Evolutionary conservation across 2,113 vertebrate genomes (phyloP), one percentile per base, ranked within the genome.

Genomic region (Takifugu bimaculatus): DNA sequence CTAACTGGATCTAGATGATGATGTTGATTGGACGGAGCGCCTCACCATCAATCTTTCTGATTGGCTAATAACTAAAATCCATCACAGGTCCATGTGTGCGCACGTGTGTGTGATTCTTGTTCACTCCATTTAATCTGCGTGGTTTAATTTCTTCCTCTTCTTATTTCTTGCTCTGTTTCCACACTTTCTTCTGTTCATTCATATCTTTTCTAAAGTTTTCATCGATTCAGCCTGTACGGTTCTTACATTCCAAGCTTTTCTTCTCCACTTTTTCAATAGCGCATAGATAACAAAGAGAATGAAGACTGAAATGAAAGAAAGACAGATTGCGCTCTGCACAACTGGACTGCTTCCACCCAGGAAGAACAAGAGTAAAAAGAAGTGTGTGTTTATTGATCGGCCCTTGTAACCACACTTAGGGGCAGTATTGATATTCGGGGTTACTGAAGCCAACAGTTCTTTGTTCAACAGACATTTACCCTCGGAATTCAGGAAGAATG

Each of bases 1-100:
- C 94, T 97, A 97, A 97, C 94, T 96, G 94, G 93, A 98, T 99
- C 95, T 95, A 94, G 94, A 97, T 98, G 94, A 97, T 97, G 94
- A 97, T 94, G 93, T 94, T 96, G 95, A 99, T 98, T 96, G 94
- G 93, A 91, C 90, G 90, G 85, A 94, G 92, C 93, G 92, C 91
- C 71, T 87, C 81, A 63, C 91, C 95, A 99, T 99, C 96, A 94
- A 96, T 99, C 96, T 98, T 94, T 95, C 91, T 96, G 95, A 97
- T 96, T 92, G 67, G 94, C 94, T 99, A 98, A 99, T 99, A 99
- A 98, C 95, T 97, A 93, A 93, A 96, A 99, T 98, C 96, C 95
- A 98, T 99, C 96, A 98, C 91, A 93, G 93, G 91, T 93, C 86
- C 87, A 63, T 54, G 68, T 47, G 63, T 55, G 54, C 54, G 68